Evolutionary conservation across 2,113 vertebrate genomes (phyloP), one percentile per base, ranked within the genome.

Genomic region (Cricetomys ansorgei): DNA sequence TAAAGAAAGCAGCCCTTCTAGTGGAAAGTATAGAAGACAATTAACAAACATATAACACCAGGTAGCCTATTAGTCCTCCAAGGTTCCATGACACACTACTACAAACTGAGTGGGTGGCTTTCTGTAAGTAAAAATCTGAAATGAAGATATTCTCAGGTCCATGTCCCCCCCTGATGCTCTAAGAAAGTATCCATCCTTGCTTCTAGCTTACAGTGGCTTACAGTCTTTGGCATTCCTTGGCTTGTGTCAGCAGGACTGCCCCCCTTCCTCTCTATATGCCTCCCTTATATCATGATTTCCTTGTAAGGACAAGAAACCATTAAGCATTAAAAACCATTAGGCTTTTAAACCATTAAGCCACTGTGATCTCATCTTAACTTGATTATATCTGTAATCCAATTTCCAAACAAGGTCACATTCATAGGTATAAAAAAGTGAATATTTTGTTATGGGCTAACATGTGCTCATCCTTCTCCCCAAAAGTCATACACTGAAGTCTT

Each of bases 31-130:
- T 1, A 86, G 34, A 88, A 91, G n/a, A 93, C 9, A 92, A 72
- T 64, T 72, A 97, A 72, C 34, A 94, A 91, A 92, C 65, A 77
- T 9, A 91, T 80, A 89, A 90, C 76, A 11, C 62, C 31, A 93
- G 43, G 34, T 57, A 91, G 27, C 34, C 3, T 77, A 48, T 88
- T 67, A 83, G n/a, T 59, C 87, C 27, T 40, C n/a, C 45, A 83
- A 59, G 23, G 76, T 89, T 13, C 59, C 9, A 4, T 76, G 64
- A 95, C 3, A 80, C 73, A 50, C 13, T 84, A 88, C 9, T 72
- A 95, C 5, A 97, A 59, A 89, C 25, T 45, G 4, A 64, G 21
- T 83, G 31, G 48, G 12, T 81, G 27, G 55, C 64, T 86, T 80
- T 81, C 45, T 85, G 10, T 27, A 94, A 53, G 2, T 59, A 80